Percentiles rank a stretch among this genome's conserved stretches.
Evolutionary conservation across 2,113 vertebrate species (phyloP).

Genomic region (Mesitornis unicolor): DNA sequence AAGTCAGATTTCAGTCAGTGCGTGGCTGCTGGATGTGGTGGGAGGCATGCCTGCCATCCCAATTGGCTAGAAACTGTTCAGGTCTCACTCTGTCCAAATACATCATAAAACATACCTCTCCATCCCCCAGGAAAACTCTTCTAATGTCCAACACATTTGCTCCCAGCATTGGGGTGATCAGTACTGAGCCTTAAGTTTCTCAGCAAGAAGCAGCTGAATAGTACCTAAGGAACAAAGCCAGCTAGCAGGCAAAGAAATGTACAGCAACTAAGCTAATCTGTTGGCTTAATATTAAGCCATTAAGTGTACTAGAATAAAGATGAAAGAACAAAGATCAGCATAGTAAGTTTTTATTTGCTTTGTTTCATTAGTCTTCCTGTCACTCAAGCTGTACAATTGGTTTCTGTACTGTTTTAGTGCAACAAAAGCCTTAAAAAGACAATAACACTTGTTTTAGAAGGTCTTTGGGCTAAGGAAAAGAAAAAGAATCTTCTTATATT

Average conservation of each 20-base stretch:
- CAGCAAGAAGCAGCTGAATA: neutral
- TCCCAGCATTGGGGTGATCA: neutral
- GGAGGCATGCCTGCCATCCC: neutral
- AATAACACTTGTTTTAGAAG: neutral
- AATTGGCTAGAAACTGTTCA: neutral
- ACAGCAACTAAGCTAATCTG: neutral
- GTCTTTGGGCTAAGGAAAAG: neutral
- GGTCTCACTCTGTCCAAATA: neutral
- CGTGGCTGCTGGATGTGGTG: neutral
- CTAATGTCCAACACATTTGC: fast-evolving
- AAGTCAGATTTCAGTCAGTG: neutral
- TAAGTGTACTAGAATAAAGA: neutral
- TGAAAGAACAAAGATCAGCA: neutral
- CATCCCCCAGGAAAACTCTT: neutral
- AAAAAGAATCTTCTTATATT: neutral
- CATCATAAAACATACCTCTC: too few relatives aligned
- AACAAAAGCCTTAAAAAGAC: neutral
- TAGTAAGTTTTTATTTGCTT: neutral
- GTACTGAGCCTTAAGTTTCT: neutral
- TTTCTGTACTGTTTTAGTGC: neutral
- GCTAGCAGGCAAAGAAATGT: neutral
- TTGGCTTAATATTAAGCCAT: neutral
- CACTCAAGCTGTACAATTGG: neutral
- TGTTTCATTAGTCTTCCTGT: neutral
- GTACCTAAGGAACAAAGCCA: neutral